These are phyloP conservation scores for Petromus typicus DNA, from an alignment of 2,113 vertebrate genomes.

Conservation along the genomic window DNA sequence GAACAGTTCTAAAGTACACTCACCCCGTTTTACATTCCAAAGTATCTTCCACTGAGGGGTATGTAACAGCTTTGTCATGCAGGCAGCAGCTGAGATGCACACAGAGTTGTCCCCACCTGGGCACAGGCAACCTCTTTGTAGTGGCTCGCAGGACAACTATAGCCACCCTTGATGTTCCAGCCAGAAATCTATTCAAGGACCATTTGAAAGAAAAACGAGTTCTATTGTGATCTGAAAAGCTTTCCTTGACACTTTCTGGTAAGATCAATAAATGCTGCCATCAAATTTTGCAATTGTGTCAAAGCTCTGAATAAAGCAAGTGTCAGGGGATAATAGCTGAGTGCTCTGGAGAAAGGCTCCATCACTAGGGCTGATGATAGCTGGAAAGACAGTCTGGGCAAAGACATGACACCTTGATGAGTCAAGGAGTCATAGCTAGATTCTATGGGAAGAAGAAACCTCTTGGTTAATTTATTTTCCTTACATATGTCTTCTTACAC, in stretches of 20 bases:
- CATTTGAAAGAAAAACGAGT: not conserved
- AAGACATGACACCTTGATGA: not conserved
- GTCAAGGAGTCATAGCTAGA: not conserved
- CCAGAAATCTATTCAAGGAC: not conserved
- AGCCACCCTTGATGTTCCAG: not conserved
- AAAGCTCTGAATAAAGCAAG: not conserved
- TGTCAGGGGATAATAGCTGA: not conserved
- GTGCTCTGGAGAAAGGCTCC: not conserved
- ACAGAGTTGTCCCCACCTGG: not conserved
- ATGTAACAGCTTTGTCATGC: not conserved
- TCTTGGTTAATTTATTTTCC: not conserved
- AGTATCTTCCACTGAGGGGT: not conserved
- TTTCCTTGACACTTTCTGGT: not conserved
- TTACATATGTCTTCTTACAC: not conserved
- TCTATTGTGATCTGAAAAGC: not conserved
- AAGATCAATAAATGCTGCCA: conserved; percentile 2
- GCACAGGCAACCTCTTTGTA: not conserved
- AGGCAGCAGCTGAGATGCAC: not conserved
- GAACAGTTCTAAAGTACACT: not conserved
- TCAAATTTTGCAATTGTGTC: not conserved
- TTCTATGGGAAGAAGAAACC: not conserved
- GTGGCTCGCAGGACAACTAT: not conserved
- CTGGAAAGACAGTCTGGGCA: not conserved
- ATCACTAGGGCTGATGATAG: not conserved
- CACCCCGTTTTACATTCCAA: not conserved